These are phyloP conservation scores for Hormiphora californensis DNA, from an alignment of 37 sponge, comb jelly and placozoan genomes.

Conservation along the genomic window DNA sequence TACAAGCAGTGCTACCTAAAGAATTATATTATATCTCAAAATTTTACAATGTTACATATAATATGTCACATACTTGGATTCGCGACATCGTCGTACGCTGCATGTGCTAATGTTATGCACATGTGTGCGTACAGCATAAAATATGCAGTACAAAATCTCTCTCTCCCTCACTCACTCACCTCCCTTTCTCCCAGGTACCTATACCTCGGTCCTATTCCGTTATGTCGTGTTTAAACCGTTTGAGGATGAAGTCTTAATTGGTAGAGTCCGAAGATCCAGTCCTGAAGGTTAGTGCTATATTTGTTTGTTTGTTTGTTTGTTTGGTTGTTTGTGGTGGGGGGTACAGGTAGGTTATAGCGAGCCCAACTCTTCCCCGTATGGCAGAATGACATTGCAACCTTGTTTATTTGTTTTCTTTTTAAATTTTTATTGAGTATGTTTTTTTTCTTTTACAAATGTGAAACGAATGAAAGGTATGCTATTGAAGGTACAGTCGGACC, in stretches of 20 bases:
- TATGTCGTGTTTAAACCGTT: constrained; percentile 86
- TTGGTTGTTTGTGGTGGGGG: neutral
- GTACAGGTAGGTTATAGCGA: neutral
- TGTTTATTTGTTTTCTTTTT: neutral
- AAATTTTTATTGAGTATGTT: neutral
- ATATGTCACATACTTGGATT: too few species aligned
- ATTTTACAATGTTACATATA: too few species aligned
- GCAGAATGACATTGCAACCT: neutral
- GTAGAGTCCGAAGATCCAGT: constrained; percentile 76
- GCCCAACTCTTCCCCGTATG: neutral
- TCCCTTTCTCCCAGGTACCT: too few species aligned
- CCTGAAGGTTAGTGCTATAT: constrained; percentile 81
- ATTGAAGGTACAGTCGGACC: too few species aligned
- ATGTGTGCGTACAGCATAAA: too few species aligned
- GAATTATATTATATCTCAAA: too few species aligned
- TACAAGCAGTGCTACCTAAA: too few species aligned
- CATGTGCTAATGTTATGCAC: too few species aligned
- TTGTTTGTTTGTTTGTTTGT: neutral
- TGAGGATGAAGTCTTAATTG: constrained; percentile 79
- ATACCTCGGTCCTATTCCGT: constrained; percentile 57
- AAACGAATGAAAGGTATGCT: too few species aligned
- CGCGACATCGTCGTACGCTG: too few species aligned
- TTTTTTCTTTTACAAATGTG: neutral
- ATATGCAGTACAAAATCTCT: too few species aligned
- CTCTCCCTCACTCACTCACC: too few species aligned